Percentiles rank a stretch among this genome's conserved stretches.
These are phyloP conservation scores for Dendrocincla fuliginosa DNA, from an alignment of 2,797 vertebrate species.

Conservation along the genomic window DNA sequence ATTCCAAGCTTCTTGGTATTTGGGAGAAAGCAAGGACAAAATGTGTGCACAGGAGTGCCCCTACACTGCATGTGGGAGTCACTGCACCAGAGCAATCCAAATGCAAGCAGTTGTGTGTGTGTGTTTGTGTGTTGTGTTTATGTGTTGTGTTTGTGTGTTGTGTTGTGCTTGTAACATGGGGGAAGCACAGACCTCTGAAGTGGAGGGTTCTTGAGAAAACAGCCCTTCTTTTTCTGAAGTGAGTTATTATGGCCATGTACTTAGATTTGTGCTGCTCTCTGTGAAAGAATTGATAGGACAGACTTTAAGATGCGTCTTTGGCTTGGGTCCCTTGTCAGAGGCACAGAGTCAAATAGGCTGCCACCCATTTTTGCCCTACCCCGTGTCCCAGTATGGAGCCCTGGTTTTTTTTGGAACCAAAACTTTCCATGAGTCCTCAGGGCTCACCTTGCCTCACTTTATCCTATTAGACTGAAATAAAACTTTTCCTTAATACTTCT, in stretches of 20 bases:
- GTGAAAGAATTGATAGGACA: neutral
- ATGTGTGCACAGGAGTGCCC: neutral
- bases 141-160: neutral
- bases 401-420: neutral
- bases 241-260: neutral
- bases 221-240: neutral
- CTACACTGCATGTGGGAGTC: rapidly evolving
- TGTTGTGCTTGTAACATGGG: rapidly evolving
- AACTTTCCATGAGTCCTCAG: neutral
- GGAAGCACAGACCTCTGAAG: neutral
- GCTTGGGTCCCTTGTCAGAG: neutral
- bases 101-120: neutral
- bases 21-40: neutral
- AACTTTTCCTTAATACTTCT: neutral
- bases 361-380: neutral
- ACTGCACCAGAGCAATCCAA: neutral
- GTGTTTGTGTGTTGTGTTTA: neutral
- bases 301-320: neutral
- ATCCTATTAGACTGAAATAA: neutral
- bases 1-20: neutral
- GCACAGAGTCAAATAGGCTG: neutral
- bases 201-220: neutral
- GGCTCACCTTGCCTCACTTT: neutral
- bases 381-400: neutral
- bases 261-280: neutral